A percentile compares a stretch with the other conserved stretches of the same genome.
phyloP scores from a whole-genome alignment of 2,797 vertebrate species.

The Sebastes kiyomatsui region DNA sequence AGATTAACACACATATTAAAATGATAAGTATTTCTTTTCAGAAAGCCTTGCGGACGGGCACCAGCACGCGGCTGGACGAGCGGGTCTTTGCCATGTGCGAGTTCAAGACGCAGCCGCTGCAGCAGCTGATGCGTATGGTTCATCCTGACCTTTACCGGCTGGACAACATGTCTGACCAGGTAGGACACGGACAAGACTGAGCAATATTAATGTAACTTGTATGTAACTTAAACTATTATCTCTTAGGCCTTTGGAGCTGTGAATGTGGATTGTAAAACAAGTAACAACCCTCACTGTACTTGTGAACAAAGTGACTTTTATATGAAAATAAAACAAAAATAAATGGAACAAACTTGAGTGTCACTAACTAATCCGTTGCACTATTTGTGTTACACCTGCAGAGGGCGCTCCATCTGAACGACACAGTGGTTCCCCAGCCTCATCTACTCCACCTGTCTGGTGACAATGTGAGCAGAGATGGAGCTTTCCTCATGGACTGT shows the following conservation, averaged over 20 bases:
- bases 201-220: too few relatives aligned
- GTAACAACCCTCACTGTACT: not conserved
- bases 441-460: constrained; percentile 90
- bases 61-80: constrained; percentile 93
- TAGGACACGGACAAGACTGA: constrained; percentile 47
- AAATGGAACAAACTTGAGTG: not conserved
- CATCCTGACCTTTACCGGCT: constrained; percentile 95
- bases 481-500: constrained; percentile 96
- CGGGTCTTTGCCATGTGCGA: constrained; percentile 97
- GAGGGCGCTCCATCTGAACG: constrained; percentile 93
- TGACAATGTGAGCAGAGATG: constrained; percentile 91
- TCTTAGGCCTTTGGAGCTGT: not conserved
- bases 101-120: constrained; percentile 94
- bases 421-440: constrained; percentile 92
- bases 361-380: not conserved
- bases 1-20: not conserved
- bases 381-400: constrained; percentile 59
- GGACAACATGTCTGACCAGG: constrained; percentile 94
- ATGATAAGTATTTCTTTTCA: constrained; percentile 45
- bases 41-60: constrained; percentile 95
- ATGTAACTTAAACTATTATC: too few relatives aligned
- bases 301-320: not conserved
- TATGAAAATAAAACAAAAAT: not conserved
- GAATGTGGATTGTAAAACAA: not conserved
- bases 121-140: constrained; percentile 92